Percentiles rank a stretch among this genome's conserved stretches.
Evolutionary conservation across 2,888 invertebrate genomes (phyloP).

Genomic region (Macaria notata): DNA sequence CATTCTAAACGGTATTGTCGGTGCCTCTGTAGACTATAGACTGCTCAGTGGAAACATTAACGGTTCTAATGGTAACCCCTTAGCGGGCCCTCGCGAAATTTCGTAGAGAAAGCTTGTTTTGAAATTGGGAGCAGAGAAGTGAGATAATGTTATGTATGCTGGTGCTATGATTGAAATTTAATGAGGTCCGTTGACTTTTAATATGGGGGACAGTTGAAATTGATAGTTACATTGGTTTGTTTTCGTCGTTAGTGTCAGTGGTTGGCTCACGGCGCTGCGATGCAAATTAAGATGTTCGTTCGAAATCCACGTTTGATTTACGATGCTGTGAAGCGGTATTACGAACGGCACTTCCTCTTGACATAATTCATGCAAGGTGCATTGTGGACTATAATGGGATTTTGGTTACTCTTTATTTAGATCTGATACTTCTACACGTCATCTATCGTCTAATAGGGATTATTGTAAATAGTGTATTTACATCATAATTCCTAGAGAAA

Average conservation of each 20-base stretch:
- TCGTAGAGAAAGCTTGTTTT: constrained; percentile 38
- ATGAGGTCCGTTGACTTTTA: constrained; percentile 50
- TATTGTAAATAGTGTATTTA: no score
- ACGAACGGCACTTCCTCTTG: constrained; percentile 40
- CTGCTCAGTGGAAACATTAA: constrained; percentile 34
- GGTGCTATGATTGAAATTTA: constrained; percentile 49
- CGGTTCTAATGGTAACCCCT: constrained; percentile 48
- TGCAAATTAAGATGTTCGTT: constrained; percentile 75
- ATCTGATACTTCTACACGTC: constrained; percentile 9
- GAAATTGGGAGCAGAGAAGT: constrained; percentile 25
- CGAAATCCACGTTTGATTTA: constrained; percentile 68
- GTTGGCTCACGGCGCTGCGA: constrained; percentile 54
- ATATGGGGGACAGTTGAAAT: constrained; percentile 63
- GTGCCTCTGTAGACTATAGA: constrained; percentile 34
- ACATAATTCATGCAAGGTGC: constrained; percentile 42
- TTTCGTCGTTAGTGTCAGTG: constrained; percentile 74
- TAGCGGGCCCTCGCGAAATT: constrained; percentile 50
- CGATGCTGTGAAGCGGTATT: constrained; percentile 55
- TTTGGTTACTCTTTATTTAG: constrained; percentile 21
- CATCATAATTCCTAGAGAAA: no score
- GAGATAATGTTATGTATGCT: constrained; percentile 12
- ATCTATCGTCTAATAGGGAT: not conserved
- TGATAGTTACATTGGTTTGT: constrained; percentile 72
- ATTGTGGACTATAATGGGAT: constrained; percentile 41
- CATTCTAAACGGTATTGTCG: constrained; percentile 53